A percentile compares a stretch with the other conserved stretches of the same genome.
These are phyloP conservation scores for Chionomys nivalis DNA, from an alignment of 2,113 vertebrate species.

Conservation along the genomic window DNA sequence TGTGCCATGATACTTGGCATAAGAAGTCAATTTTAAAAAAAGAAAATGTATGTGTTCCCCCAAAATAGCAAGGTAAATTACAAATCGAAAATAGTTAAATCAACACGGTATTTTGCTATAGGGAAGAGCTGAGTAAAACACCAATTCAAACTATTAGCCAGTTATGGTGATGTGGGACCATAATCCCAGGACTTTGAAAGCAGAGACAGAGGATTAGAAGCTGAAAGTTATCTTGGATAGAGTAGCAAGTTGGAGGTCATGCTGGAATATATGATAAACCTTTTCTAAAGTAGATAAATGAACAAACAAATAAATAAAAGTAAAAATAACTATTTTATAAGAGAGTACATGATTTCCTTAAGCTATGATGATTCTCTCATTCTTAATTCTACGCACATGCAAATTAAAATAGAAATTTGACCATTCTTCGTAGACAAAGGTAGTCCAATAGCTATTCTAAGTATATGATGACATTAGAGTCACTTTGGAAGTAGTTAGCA, in stretches of 20 bases:
- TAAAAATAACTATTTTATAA: background rate
- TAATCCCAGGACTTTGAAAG: background rate
- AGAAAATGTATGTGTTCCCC: background rate
- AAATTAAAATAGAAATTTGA: background rate
- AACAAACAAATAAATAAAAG: background rate
- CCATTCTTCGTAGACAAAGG: background rate
- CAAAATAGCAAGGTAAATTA: background rate
- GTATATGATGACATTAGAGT: background rate
- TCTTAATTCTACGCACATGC: background rate
- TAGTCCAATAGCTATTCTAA: background rate
- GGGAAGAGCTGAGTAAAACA: background rate
- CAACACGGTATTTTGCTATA: background rate
- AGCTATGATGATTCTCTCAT: slow-evolving; percentile 5
- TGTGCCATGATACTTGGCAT: background rate
- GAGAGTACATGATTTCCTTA: background rate
- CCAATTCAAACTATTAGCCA: background rate
- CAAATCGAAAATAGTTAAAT: background rate
- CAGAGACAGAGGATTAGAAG: background rate
- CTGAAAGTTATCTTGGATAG: background rate
- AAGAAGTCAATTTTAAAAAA: slow-evolving; percentile 20
- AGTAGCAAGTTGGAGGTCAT: background rate
- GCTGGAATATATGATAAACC: background rate
- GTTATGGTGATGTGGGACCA: background rate
- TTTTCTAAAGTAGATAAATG: background rate
- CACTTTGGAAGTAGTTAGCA: background rate